phyloP scores from a whole-genome alignment of 23 tunicate genomes.

The Trididemnum miniatum region DNA sequence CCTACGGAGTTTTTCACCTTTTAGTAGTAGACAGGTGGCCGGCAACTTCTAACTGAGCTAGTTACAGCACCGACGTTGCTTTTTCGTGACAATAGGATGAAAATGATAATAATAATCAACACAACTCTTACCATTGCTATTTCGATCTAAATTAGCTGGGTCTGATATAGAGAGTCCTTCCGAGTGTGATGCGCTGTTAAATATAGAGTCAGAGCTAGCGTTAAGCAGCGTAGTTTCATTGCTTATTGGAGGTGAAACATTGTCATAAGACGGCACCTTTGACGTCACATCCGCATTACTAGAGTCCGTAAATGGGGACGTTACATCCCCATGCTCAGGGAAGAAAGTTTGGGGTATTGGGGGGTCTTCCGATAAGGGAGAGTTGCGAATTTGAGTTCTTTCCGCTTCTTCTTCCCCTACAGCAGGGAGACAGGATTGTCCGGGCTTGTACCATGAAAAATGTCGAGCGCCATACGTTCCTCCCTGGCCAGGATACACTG shows the following conservation, averaged over 20 bases:
- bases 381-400: conserved; percentile 24
- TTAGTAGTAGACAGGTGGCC: too few species aligned
- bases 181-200: background rate
- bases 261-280: background rate
- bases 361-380: background rate
- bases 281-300: background rate
- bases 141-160: background rate
- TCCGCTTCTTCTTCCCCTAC: conserved; percentile 80
- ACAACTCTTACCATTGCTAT: conserved; percentile 17
- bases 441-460: conserved; percentile 46
- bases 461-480: conserved; percentile 5
- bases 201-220: background rate
- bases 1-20: too few species aligned
- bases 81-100: too few species aligned
- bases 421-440: conserved; percentile 60
- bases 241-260: background rate
- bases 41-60: too few species aligned
- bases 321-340: background rate
- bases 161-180: background rate
- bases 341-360: background rate
- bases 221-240: too few species aligned
- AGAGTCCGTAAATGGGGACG: background rate
- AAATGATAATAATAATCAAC: too few species aligned
- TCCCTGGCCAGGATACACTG: background rate
- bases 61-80: too few species aligned